Base-by-base conservation (phyloP, 2,113 vertebrate species). In the Coracopsis vasa region DNA sequence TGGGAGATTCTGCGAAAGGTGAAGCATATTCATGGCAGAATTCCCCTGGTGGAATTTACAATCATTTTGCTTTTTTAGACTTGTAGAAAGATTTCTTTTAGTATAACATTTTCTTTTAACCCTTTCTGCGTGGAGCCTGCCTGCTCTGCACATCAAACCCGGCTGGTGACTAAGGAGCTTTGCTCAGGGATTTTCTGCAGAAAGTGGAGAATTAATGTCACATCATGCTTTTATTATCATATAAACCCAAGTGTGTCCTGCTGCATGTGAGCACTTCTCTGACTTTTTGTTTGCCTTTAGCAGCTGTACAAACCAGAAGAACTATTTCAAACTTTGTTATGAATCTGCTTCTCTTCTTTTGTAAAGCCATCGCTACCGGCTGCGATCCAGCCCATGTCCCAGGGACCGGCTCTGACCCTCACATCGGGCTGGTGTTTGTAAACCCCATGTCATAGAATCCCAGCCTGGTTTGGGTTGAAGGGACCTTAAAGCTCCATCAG, bases 11-110 rank as follows among this genome's bases (percentile, higher is more conserved):
- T 98, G 97, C 85, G 97, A 99, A 99, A 99, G 98, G 98, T 98
- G 98, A 99, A 98, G 98, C 97, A 98, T 98, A 98, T 99, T 99
- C 98, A 98, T 98, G 98, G 98, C 97, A 96, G 97, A 98, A 98
- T 98, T 98, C 98, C 98, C 98, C 98, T 78, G 98, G 97, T 97
- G 98, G 98, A 98, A 98, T 98, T 98, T 98, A 98, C 98, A 98
- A 99, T 99, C 98, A 98, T 98, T 99, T 98, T 98, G 98, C 98
- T 98, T 98, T 98, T 98, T 98, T 92, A 95, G 95, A 96, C 97
- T 82, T 94, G 85, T 89, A 94, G 95, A 97, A 97, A 98, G 97
- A 96, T 97, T 98, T 95, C 95, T 96, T 97, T 96, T 96, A 95
- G 88, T 94, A 87, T 56, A 96, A 91, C 80, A 61, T 94, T 96